phyloP scores from a whole-genome alignment of 2,888 invertebrate species.

The Megalurothrips usitatus region DNA sequence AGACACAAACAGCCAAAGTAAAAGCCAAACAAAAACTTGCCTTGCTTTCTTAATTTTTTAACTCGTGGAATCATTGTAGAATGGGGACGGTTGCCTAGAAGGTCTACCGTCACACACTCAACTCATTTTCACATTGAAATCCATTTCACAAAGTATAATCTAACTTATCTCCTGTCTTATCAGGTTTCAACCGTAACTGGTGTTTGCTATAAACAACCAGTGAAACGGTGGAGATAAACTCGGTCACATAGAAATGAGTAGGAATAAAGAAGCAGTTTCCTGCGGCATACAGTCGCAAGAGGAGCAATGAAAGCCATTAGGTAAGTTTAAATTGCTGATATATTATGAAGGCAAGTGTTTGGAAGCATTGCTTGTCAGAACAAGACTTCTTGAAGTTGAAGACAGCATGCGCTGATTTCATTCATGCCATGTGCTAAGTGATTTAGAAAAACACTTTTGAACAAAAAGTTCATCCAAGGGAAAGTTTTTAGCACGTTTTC shows the following conservation, averaged over 20 bases:
- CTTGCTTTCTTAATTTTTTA: background rate
- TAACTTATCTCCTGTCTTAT: conserved; percentile 2
- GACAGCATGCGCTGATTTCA: conserved; percentile 5
- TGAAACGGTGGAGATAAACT: no score
- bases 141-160: background rate
- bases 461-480: no score
- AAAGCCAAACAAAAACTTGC: background rate
- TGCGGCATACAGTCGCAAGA: no score
- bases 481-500: no score
- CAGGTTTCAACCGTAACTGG: background rate
- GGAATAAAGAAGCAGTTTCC: no score
- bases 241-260: no score
- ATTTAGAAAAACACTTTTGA: no score
- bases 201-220: background rate
- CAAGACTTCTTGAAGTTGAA: conserved; percentile 1
- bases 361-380: background rate
- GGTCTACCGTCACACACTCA: background rate
- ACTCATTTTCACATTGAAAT: background rate
- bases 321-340: background rate
- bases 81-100: background rate
- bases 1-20: no score
- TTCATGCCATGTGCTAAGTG: background rate
- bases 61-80: background rate
- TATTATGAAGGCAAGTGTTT: background rate
- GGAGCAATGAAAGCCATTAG: no score